These are phyloP conservation scores for Paralinhomoeus sp. DNA, from an alignment of 2,888 invertebrate genomes.

Conservation along the genomic window DNA sequence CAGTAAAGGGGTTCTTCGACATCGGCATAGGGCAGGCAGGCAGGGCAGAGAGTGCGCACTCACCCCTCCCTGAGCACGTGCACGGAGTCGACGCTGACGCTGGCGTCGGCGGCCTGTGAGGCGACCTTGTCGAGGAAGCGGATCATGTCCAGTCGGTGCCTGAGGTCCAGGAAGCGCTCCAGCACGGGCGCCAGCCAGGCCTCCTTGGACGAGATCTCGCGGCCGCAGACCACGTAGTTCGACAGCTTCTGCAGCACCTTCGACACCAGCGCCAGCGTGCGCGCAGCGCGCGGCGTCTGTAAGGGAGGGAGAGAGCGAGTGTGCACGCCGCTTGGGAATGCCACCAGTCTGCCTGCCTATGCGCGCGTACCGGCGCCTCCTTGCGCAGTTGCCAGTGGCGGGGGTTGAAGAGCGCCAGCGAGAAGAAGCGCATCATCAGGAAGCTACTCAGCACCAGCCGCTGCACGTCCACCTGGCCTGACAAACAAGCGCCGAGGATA, in stretches of 20 bases:
- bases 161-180: slow-evolving; percentile 13
- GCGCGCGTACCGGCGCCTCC: too few species aligned
- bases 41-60: too few species aligned
- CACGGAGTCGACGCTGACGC: slow-evolving; percentile 5
- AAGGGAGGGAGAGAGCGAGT: too few species aligned
- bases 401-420: slow-evolving; percentile 21
- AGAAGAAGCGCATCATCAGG: slow-evolving; percentile 23
- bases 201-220: slow-evolving; percentile 12
- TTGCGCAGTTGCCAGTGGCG: too few species aligned
- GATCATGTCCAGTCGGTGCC: slow-evolving; percentile 15
- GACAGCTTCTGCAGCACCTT: slow-evolving; percentile 21
- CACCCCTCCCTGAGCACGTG: slow-evolving; percentile 11
- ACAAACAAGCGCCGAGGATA: background rate
- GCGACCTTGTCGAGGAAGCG: slow-evolving; percentile 17
- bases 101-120: background rate
- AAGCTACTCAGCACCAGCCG: slow-evolving; percentile 20
- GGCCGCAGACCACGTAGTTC: slow-evolving; percentile 18
- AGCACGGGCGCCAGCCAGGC: slow-evolving; percentile 19
- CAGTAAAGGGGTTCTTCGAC: too few species aligned
- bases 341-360: too few species aligned
- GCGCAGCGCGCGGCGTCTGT: slow-evolving; percentile 15
- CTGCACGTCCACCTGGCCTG: slow-evolving; percentile 9
- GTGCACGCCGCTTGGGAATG: too few species aligned
- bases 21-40: too few species aligned
- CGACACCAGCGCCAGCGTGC: slow-evolving; percentile 20